Base-by-base conservation (phyloP, 2,797 vertebrate genomes). In the Xerus rutilus region DNA sequence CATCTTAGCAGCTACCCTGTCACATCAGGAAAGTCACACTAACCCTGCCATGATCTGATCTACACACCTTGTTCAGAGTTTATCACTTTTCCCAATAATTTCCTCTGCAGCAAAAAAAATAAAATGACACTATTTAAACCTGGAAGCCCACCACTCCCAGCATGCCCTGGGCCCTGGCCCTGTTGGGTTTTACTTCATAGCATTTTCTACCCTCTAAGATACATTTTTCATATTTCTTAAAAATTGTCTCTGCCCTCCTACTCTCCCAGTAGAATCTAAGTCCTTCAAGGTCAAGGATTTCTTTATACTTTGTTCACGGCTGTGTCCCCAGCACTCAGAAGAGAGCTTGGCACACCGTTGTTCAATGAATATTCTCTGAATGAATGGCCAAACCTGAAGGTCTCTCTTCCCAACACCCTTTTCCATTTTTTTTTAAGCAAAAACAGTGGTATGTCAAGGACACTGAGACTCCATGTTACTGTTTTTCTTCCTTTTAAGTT, bases 381-480 rank as follows among this genome's bases (percentile, higher is more conserved):
- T 20, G 32, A 84, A 1, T 35, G 21, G 15, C 54, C 35, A 96
- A 93, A n/a, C 57, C 72, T 79, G 18, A 11, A 59, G 21, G 0
- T 57, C 39, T 52, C 45, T 52, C 73, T 89, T 92, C 30, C 43
- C 25, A 91, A 88, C 4, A 15, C 32, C 49, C 1, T 5, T 35
- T 76, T 91, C 6, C 9, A 81, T 94, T n/a, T 72, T 65, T 70
- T 86, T 87, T 78, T 25, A 76, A 83, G 14, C 18, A 69, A 72
- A 81, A 35, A 59, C 32, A 0, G 15, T 54, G 52, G 15, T 9
- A 64, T 32, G 4, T 94, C 32, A 59, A 81, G 62, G 73, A 82
- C 25, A 23, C 9, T n/a, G 20, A 85, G 14, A 2, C 21, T 59
- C 64, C 6, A 2, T 1, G n/a, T 35, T 70, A n/a, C 3, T 81